These are phyloP conservation scores for Scelioninae gen. 2 DNA, from an alignment of 2,888 invertebrate genomes.

Conservation along the genomic window DNA sequence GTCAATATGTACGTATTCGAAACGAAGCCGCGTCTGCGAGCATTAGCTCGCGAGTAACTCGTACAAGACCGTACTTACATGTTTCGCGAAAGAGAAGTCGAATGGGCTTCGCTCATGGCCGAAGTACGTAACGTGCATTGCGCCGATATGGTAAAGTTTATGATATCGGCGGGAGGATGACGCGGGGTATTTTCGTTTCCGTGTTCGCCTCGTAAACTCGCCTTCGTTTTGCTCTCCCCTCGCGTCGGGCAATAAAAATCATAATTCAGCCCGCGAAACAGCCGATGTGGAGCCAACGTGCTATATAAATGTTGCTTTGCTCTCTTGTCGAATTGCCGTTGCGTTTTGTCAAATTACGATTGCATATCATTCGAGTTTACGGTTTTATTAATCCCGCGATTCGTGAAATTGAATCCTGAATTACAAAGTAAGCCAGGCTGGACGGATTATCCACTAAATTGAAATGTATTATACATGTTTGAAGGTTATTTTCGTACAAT, in stretches of 20 bases:
- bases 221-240: slow-evolving; percentile 70
- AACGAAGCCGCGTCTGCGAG: slow-evolving; percentile 49
- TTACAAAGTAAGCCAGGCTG: slow-evolving; percentile 32
- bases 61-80: slow-evolving; percentile 54
- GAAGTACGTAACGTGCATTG: slow-evolving; percentile 58
- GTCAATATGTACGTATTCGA: slow-evolving; percentile 56
- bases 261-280: slow-evolving; percentile 60
- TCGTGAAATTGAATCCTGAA: slow-evolving; percentile 31
- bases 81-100: slow-evolving; percentile 56
- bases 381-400: slow-evolving; percentile 38
- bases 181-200: slow-evolving; percentile 70
- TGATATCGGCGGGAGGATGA: slow-evolving; percentile 66
- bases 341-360: slow-evolving; percentile 53
- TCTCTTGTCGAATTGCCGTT: slow-evolving; percentile 51
- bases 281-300: slow-evolving; percentile 46
- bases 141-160: slow-evolving; percentile 67
- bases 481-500: slow-evolving; percentile 25
- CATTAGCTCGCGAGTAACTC: slow-evolving; percentile 55
- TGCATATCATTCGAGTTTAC: slow-evolving; percentile 37
- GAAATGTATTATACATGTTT: slow-evolving; percentile 34
- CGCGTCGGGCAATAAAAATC: slow-evolving; percentile 44
- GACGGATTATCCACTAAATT: slow-evolving; percentile 29
- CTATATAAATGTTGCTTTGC: slow-evolving; percentile 46
- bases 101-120: slow-evolving; percentile 62
- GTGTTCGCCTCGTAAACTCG: slow-evolving; percentile 71